These are phyloP conservation scores for Podarcis lilfordi DNA, from an alignment of 2,797 vertebrate species.

Conservation along the genomic window DNA sequence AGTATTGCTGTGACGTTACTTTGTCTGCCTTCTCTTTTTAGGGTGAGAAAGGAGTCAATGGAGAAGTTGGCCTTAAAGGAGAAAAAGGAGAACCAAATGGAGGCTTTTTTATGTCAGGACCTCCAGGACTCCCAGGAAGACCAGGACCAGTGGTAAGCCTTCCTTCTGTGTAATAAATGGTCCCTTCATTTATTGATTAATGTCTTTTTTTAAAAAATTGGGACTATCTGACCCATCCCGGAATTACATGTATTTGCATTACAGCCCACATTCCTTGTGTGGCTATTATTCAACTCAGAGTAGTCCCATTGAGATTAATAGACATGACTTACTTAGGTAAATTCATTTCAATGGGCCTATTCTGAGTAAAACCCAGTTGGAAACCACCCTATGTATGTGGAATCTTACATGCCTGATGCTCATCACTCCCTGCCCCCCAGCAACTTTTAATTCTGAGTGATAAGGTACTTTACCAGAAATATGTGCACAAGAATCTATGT, in stretches of 20 bases:
- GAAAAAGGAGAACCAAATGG: constrained; percentile 83
- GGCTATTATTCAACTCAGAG: too few species aligned
- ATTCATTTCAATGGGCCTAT: too few species aligned
- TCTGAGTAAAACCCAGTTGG: too few species aligned
- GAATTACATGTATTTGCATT: background rate
- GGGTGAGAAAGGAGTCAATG: constrained; percentile 82
- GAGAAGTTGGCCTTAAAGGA: constrained; percentile 83
- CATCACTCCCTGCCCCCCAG: too few species aligned
- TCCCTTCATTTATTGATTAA: background rate
- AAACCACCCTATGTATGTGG: background rate
- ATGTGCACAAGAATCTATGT: background rate
- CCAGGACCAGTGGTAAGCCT: constrained; percentile 85
- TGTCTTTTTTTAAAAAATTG: background rate
- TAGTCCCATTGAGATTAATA: too few species aligned
- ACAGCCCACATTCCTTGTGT: background rate
- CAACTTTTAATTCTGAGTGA: background rate
- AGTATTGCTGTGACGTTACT: background rate
- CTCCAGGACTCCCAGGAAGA: constrained; percentile 84
- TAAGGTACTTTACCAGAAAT: background rate
- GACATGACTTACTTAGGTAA: too few species aligned
- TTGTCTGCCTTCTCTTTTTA: constrained; percentile 63
- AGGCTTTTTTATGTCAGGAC: constrained; percentile 75
- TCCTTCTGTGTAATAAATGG: background rate
- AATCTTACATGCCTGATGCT: background rate
- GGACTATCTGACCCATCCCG: background rate